Percentiles rank a stretch among this genome's conserved stretches.
Conservation (phyloP, 2,113 vertebrate genomes). For the Scopus umbretta region DNA sequence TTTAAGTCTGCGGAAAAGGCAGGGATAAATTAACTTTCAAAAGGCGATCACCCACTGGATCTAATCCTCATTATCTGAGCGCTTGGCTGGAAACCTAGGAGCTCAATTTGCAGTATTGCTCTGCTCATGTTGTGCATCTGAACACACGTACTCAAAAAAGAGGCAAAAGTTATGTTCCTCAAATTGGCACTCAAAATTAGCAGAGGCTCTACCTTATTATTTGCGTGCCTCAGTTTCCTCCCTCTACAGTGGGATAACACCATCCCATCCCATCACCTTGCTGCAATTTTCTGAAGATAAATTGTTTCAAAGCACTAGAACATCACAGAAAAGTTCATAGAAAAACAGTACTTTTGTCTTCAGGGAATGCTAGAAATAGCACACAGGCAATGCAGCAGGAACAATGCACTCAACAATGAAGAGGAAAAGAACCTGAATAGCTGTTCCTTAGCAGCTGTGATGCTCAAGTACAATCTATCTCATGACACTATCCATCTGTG, state of each 20-base stretch:
- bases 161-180: not conserved
- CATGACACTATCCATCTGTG: not conserved
- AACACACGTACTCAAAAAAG: not conserved
- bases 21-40: constrained; percentile 33
- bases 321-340: not conserved
- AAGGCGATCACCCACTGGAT: constrained; percentile 22
- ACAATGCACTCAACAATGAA: not conserved
- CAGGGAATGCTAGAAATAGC: not conserved
- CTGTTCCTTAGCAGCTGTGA: not conserved
- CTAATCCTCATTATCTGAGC: constrained; percentile 36
- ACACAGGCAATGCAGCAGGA: not conserved
- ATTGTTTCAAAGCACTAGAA: not conserved
- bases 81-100: not conserved
- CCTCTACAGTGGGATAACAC: not conserved
- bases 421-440: not conserved
- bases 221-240: not conserved
- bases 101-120: not conserved
- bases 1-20: not conserved
- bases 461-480: not conserved
- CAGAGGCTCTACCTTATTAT: not conserved
- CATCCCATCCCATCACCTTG: not conserved
- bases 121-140: not conserved
- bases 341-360: not conserved
- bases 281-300: not conserved
- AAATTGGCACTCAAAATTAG: not conserved